Evolutionary conservation across 2,113 vertebrate species (phyloP).

Genomic region (Lepisosteus oculatus): DNA sequence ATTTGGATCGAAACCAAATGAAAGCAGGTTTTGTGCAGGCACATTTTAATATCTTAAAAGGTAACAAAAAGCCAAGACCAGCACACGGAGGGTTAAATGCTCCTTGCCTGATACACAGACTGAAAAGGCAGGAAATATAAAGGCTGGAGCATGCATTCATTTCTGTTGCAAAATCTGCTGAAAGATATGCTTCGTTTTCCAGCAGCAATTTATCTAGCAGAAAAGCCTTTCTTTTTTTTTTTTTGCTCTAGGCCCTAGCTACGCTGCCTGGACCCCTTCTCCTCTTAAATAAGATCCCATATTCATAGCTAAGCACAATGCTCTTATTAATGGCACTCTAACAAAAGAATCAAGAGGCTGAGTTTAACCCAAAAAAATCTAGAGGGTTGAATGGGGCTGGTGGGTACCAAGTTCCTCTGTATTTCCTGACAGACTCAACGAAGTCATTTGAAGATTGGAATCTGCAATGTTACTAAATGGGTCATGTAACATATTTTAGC

Average conservation of each 20-base stretch:
- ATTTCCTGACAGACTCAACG: conserved; percentile 11
- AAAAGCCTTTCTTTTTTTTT: background rate
- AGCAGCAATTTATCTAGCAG: background rate
- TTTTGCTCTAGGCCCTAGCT: conserved; percentile 9
- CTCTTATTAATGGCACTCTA: background rate
- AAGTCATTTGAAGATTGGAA: conserved; percentile 17
- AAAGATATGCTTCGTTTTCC: background rate
- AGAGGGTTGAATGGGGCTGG: conserved; percentile 2
- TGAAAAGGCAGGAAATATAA: too few species aligned
- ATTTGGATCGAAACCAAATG: too few species aligned
- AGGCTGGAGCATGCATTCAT: too few species aligned
- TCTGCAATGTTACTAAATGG: conserved; percentile 19
- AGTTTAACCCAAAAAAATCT: conserved; percentile 13
- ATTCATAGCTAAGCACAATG: background rate
- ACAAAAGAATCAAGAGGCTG: conserved; percentile 1
- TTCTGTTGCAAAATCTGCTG: too few species aligned
- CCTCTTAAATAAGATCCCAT: conserved; percentile 14
- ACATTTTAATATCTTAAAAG: too few species aligned
- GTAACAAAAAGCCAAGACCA: too few species aligned
- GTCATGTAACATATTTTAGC: conserved; percentile 26
- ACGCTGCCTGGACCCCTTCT: background rate
- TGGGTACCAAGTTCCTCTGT: conserved; percentile 13
- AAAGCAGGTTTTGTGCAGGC: too few species aligned
- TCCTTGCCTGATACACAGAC: too few species aligned
- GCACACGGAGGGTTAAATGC: too few species aligned